Base-by-base conservation (phyloP, 2,113 vertebrate genomes). In the Rostratula benghalensis region DNA sequence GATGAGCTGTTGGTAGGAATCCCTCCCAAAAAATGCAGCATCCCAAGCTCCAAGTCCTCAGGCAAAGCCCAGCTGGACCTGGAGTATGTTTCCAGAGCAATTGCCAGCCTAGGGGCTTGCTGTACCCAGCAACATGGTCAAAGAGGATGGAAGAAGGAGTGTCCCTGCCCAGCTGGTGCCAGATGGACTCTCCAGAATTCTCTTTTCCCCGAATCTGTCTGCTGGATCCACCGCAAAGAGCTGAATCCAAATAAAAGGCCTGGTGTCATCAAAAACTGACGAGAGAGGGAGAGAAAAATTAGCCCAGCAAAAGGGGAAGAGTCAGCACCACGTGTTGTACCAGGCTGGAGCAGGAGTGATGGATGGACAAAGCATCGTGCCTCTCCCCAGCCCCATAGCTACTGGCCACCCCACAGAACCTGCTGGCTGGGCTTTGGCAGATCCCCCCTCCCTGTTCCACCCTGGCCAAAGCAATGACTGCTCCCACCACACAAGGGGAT, bases 391-490 rank as follows among this genome's bases (percentile, higher is more conserved):
- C 70, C 20, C 83, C 15, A 1, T 1, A 13, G n/a, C 1, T 3
- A 6, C 35, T 0, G 13, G 33, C 30, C 9, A 3, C 35, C 50
- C 30, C 2, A 0, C 73, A 60, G 18, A 8, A 27, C 48, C 43
- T 13, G 10, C 50, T 20, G 11, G 8, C 13, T 7, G 63, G 30
- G 63, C 33, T 74, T 60, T 46, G 68, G 78, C 60, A 63, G 25
- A 11, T 39, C 8, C 46, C 31, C 69, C 14, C 41, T 19, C 69
- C 14, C 41, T 19, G 0, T n/a, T n/a, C 73, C 79, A 65, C 50
- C 39, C 54, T 11, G 25, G 10, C 21, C 63, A 13, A 11, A 57
- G 48, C 27, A 22, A 23, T 5, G 4, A 20, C 37, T 41, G 13
- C 19, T 46, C 39, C 51, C 23, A 4, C 23, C 12, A 3, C 1